Percentiles rank a stretch among this genome's conserved stretches.
These are phyloP conservation scores for Drosophila ogumai DNA, from an alignment of 1,140 invertebrate species.

Conservation along the genomic window DNA sequence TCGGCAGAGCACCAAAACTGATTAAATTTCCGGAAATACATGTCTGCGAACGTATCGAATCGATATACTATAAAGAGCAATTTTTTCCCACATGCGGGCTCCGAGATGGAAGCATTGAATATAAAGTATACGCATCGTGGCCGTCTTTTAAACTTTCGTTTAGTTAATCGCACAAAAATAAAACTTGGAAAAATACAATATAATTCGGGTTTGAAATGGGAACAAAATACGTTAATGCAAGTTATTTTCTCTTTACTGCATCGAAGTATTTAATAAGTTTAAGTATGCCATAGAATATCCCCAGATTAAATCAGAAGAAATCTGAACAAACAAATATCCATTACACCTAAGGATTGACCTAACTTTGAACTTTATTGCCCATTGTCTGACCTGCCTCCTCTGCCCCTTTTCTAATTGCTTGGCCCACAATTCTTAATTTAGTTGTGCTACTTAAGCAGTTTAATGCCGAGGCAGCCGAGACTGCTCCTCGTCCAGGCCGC, in stretches of 20 bases:
- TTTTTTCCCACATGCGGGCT: constrained; percentile 23
- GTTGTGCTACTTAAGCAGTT: constrained; percentile 82
- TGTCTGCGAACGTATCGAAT: constrained; percentile 48
- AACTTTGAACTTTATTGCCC: constrained; percentile 63
- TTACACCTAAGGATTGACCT: constrained; percentile 46
- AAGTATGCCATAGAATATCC: background rate
- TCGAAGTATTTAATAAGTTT: background rate
- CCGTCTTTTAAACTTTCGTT: constrained; percentile 15
- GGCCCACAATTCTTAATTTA: constrained; percentile 73
- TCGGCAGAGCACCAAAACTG: constrained; percentile 62
- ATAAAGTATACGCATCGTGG: constrained; percentile 41
- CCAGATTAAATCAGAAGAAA: constrained; percentile 11
- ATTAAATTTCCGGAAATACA: constrained; percentile 69
- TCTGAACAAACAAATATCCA: constrained; percentile 37
- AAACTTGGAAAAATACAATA: background rate
- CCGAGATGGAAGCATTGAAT: constrained; percentile 28
- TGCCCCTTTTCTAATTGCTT: constrained; percentile 56
- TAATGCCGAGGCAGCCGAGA: constrained; percentile 52
- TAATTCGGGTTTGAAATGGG: background rate
- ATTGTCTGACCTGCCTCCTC: constrained; percentile 4
- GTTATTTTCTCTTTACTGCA: background rate
- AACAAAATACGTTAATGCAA: background rate
- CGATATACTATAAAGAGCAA: constrained; percentile 62
- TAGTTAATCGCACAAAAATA: constrained; percentile 23
- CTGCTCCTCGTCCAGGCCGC: constrained; percentile 21